Percentiles rank a stretch among this genome's conserved stretches.
These are phyloP conservation scores for Papilio gigon DNA, from an alignment of 2,888 invertebrate genomes.

Conservation along the genomic window DNA sequence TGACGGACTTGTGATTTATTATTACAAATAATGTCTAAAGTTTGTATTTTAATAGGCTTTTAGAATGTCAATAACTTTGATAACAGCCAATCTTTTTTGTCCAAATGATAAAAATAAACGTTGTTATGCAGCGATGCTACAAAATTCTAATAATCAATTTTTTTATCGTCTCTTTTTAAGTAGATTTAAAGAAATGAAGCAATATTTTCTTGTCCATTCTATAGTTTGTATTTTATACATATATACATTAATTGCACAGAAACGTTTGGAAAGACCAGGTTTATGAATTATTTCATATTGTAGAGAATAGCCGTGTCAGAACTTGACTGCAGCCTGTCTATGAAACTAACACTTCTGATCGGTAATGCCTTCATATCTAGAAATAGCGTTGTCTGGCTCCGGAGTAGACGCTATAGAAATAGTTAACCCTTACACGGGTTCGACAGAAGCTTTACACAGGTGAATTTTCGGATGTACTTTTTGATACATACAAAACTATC, in stretches of 20 bases:
- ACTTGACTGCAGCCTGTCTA: slow-evolving; percentile 23
- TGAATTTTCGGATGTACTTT: neutral
- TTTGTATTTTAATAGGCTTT: neutral
- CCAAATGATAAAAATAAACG: too few relatives aligned
- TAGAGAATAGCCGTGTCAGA: neutral
- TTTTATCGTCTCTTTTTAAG: too few relatives aligned
- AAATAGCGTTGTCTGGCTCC: neutral
- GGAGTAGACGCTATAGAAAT: slow-evolving; percentile 6
- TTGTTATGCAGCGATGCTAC: neutral
- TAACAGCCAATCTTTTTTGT: too few relatives aligned
- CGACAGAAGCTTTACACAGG: neutral
- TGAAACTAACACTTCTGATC: slow-evolving; percentile 14
- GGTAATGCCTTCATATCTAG: neutral
- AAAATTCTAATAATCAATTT: neutral
- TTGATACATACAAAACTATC: neutral
- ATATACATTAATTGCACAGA: neutral
- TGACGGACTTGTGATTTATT: slow-evolving; percentile 1
- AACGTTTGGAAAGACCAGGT: neutral
- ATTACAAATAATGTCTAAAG: neutral
- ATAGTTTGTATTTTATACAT: too few relatives aligned
- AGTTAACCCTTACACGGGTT: neutral
- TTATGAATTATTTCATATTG: neutral
- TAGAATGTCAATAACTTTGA: neutral
- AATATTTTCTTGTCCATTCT: too few relatives aligned
- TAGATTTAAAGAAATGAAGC: too few relatives aligned